Conservation (phyloP, 2,113 vertebrate genomes). For the Macaca nemestrina region DNA sequence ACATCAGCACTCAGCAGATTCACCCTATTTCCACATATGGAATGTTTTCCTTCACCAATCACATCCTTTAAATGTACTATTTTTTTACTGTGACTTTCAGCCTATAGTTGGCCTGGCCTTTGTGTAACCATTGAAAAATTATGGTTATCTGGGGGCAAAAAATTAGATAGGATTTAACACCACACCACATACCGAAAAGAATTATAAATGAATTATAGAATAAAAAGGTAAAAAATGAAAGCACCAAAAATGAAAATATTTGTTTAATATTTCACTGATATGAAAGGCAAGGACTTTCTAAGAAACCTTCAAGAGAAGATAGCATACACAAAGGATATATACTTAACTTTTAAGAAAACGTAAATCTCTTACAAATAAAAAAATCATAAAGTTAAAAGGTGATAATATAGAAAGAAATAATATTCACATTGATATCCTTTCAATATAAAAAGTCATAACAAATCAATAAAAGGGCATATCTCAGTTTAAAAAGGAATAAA, state of each 20-base stretch:
- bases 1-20: not conserved
- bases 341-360: not conserved
- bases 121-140: not conserved
- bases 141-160: not conserved
- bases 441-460: slow-evolving; percentile 25
- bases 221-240: not conserved
- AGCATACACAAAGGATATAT: not conserved
- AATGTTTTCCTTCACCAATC: not conserved
- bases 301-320: not conserved
- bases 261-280: not conserved
- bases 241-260: not conserved
- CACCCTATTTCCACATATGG: not conserved
- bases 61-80: not conserved
- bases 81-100: not conserved
- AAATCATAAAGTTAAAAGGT: not conserved
- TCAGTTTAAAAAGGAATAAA: slow-evolving; percentile 22
- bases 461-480: not conserved
- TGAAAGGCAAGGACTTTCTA: not conserved
- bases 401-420: not conserved
- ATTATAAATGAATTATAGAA: not conserved
- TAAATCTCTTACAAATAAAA: not conserved
- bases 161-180: not conserved
- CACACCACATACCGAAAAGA: not conserved
- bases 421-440: not conserved
- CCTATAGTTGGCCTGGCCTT: not conserved